Percentiles rank a stretch among this genome's conserved stretches.
Conservation (phyloP, 2,888 invertebrate species). For the Macrophya annulata region DNA sequence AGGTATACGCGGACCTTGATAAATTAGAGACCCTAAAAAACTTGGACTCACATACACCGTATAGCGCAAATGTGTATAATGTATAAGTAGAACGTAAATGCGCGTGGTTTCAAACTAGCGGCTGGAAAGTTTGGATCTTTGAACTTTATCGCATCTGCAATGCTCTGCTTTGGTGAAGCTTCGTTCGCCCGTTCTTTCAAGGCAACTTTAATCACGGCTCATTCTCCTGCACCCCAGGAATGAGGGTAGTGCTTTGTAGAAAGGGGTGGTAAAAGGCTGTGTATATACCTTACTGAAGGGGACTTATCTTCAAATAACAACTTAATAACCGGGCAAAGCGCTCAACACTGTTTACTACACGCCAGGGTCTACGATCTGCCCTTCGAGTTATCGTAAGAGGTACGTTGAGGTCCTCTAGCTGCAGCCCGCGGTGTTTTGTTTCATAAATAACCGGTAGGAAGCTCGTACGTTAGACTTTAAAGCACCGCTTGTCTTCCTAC, state of each 20-base stretch:
- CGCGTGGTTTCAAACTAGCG: slow-evolving; percentile 21
- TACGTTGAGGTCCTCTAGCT: slow-evolving; percentile 61
- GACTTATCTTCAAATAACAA: slow-evolving; percentile 66
- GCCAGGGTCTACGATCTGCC: slow-evolving; percentile 41
- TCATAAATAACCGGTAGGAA: slow-evolving; percentile 67
- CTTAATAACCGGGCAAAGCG: slow-evolving; percentile 67
- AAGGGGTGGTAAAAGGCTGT: slow-evolving; percentile 27
- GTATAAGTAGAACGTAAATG: slow-evolving; percentile 4
- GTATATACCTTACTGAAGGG: slow-evolving; percentile 51
- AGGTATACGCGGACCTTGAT: neutral
- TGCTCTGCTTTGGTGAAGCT: neutral
- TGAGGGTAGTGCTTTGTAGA: slow-evolving; percentile 11
- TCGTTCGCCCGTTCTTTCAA: slow-evolving; percentile 57
- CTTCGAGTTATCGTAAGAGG: slow-evolving; percentile 54
- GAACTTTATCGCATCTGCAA: slow-evolving; percentile 33
- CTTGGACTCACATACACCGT: neutral
- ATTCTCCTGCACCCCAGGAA: slow-evolving; percentile 57
- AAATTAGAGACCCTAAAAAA: slow-evolving; percentile 17
- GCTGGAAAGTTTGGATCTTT: neutral
- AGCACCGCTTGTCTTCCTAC: slow-evolving; percentile 67
- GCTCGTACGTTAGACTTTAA: slow-evolving; percentile 67
- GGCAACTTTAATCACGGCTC: slow-evolving; percentile 67
- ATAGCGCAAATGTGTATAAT: neutral
- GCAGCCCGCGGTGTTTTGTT: slow-evolving; percentile 64
- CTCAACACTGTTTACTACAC: slow-evolving; percentile 53